These are phyloP conservation scores for Scomber japonicus DNA, from an alignment of 2,113 vertebrate genomes.

Conservation along the genomic window DNA sequence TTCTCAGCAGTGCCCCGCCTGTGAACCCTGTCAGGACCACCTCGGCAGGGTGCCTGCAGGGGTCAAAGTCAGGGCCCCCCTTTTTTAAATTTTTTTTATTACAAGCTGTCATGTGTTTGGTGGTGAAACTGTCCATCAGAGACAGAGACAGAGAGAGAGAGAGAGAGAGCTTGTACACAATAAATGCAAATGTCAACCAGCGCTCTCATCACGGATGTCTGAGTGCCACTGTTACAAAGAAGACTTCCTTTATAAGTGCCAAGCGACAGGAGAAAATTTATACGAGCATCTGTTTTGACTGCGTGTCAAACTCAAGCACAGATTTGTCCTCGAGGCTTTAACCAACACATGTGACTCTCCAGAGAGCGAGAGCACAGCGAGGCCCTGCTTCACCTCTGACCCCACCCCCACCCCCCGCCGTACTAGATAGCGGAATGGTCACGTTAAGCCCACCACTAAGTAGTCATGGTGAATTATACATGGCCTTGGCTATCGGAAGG, in stretches of 20 bases:
- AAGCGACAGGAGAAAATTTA: constrained; percentile 16
- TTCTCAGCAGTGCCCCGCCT: constrained; percentile 39
- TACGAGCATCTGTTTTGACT: constrained; percentile 40
- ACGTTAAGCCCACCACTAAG: constrained; percentile 38
- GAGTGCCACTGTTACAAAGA: background rate
- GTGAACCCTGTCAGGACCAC: constrained; percentile 64
- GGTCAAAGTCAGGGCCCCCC: constrained; percentile 42
- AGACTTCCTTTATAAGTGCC: constrained; percentile 7
- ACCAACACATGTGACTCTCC: constrained; percentile 50
- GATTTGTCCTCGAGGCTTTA: constrained; percentile 36
- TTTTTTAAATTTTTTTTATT: constrained; percentile 12
- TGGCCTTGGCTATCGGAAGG: constrained; percentile 60
- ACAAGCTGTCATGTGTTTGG: constrained; percentile 52
- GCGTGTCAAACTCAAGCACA: constrained; percentile 39
- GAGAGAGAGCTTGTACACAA: background rate
- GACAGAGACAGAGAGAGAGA: background rate
- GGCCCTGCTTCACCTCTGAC: constrained; percentile 59
- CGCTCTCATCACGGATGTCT: background rate
- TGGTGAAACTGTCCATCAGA: constrained; percentile 43
- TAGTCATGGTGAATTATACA: constrained; percentile 47
- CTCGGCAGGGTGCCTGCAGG: constrained; percentile 45
- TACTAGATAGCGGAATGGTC: constrained; percentile 37
- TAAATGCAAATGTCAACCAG: constrained; percentile 12
- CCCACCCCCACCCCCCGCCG: constrained; percentile 9
- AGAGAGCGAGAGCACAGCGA: constrained; percentile 40